These are phyloP conservation scores for Tetanocera ferruginea DNA, from an alignment of 2,888 invertebrate genomes.

Conservation along the genomic window DNA sequence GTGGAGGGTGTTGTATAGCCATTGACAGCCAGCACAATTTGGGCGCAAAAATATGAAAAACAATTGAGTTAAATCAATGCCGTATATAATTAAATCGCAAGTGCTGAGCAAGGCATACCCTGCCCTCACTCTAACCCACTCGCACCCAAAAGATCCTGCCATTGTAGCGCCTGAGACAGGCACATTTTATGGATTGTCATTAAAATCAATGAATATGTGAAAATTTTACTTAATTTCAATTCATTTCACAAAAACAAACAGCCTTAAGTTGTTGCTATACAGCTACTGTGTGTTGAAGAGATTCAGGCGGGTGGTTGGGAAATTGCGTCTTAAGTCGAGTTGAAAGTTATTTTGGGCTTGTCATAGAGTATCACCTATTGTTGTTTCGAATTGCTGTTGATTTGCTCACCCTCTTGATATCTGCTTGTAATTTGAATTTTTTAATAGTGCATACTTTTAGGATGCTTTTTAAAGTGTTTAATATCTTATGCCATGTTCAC, in stretches of 20 bases:
- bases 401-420: no score
- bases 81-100: slow-evolving; percentile 44
- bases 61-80: slow-evolving; percentile 34
- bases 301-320: no score
- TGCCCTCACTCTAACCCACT: background rate
- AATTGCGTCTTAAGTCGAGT: no score
- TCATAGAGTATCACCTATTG: background rate
- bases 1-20: background rate
- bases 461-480: no score
- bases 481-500: no score
- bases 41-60: slow-evolving; percentile 7
- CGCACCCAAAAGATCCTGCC: background rate
- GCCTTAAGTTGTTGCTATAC: no score
- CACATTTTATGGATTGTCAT: slow-evolving; percentile 12
- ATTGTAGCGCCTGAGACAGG: background rate
- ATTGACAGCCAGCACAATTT: background rate
- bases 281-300: background rate
- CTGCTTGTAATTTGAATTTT: no score
- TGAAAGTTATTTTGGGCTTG: background rate
- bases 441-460: no score
- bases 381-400: slow-evolving; percentile 6
- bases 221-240: slow-evolving; percentile 41
- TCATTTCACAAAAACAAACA: slow-evolving; percentile 29
- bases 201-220: slow-evolving; percentile 47
- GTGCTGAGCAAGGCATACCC: slow-evolving; percentile 6